Base-by-base conservation (phyloP, 2,888 invertebrate genomes). In the Disparrhopalites patrizii region DNA sequence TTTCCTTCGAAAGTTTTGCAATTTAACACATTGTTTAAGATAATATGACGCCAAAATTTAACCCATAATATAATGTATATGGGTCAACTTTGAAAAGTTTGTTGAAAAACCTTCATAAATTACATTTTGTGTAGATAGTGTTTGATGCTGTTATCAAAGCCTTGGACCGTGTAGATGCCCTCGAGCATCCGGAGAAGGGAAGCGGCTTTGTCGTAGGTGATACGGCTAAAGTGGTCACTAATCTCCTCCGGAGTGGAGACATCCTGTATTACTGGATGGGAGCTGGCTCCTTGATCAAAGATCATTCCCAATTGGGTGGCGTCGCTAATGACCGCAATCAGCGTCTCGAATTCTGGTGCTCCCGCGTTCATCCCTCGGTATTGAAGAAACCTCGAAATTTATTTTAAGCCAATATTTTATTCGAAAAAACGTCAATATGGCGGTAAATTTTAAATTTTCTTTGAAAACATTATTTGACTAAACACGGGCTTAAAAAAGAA, bases 181-280 rank as follows among this genome's bases (percentile, higher is more conserved):
- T 55, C 47, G 13, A 56, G 30, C 66, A 66, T 69, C 15, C 67
- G 23, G 1, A 69, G 31, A 23, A 69, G 25, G 4, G 69, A 69
- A 10, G 62, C 69, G 13, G 64, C 69, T 33, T 69, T 69, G 0
- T 69, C 62, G n/a, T 69, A 69, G 3, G 69, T 63, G 33, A 69
- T 69, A 18, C 67, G 23, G 7, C 60, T 56, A 33, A 67, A 69
- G 28, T 67, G 65, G 33, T 65, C 67, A 4, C 23, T 55, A 10
- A 63, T 61, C 4, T 58, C 62, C 3, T 38, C 18, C 1, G 63
- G 50, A 3, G 56, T 62, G 36, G 62, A 50, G 1, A 54, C 64
- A 13, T 61, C 27, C 13, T 68, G 63, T 25, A 56, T 20, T 18
- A 70, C 28, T 2, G 70, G 70, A 40, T 68, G 70, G 1, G 70